phyloP scores from a whole-genome alignment of 2,888 invertebrate species.

The Pediacus dermestoides region DNA sequence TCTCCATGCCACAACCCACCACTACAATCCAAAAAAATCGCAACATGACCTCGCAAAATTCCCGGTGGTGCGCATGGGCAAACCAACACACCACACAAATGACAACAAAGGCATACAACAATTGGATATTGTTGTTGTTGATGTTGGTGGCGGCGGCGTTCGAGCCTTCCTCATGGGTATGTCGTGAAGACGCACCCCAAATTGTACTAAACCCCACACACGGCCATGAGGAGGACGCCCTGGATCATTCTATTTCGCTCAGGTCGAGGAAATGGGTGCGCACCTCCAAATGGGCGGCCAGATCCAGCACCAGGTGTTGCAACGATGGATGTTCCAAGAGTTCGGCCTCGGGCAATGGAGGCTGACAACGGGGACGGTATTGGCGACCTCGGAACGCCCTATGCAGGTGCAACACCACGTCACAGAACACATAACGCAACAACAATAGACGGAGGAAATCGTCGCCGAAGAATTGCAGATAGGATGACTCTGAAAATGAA shows the following conservation, averaged over 20 bases:
- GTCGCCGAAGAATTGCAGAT: conserved; percentile 88
- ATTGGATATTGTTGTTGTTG: too few species aligned
- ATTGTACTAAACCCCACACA: conserved; percentile 41
- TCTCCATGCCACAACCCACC: too few species aligned
- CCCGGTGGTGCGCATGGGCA: conserved; percentile 28
- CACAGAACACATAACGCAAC: conserved; percentile 90
- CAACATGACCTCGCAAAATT: too few species aligned
- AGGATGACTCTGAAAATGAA: conserved; percentile 65
- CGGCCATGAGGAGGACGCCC: conserved; percentile 53
- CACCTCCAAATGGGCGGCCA: conserved; percentile 81
- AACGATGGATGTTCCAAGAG: conserved; percentile 76
- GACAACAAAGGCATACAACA: too few species aligned
- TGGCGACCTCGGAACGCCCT: conserved; percentile 80
- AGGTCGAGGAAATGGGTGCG: conserved; percentile 65
- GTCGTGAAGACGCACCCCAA: conserved; percentile 33
- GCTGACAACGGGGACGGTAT: conserved; percentile 81
- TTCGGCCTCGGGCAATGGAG: conserved; percentile 81
- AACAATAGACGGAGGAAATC: conserved; percentile 88
- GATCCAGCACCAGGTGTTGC: conserved; percentile 74
- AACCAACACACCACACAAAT: conserved; percentile 32
- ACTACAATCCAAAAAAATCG: conserved; percentile 36
- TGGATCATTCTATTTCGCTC: conserved; percentile 62
- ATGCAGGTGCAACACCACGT: conserved; percentile 84
- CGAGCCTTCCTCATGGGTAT: conserved; percentile 38
- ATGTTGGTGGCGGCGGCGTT: conserved; percentile 16